Percentiles rank a stretch among this genome's conserved stretches.
Evolutionary conservation across 2,113 vertebrate species (phyloP).

Genomic region (Gulo gulo): DNA sequence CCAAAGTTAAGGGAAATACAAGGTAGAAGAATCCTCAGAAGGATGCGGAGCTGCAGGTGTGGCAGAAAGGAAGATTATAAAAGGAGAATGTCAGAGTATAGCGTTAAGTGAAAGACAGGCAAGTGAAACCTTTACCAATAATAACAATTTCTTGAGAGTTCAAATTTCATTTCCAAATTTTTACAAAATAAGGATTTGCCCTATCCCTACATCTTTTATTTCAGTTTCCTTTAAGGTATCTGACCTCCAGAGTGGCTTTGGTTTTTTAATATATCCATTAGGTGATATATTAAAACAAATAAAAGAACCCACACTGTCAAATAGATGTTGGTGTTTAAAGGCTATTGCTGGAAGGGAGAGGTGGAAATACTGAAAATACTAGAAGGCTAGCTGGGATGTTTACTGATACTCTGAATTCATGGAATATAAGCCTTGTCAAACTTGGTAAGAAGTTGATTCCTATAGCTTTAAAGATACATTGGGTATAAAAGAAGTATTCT

Average conservation of each 20-base stretch:
- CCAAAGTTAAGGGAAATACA: not conserved
- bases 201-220: not conserved
- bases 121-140: not conserved
- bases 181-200: not conserved
- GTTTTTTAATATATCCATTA: not conserved
- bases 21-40: not conserved
- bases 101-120: not conserved
- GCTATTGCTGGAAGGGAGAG: not conserved
- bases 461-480: not conserved
- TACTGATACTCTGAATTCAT: not conserved
- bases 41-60: accelerated
- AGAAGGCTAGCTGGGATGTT: not conserved
- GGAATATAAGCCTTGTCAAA: not conserved
- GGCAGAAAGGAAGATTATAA: not conserved
- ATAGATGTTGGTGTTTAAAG: not conserved
- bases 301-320: not conserved
- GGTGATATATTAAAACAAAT: not conserved
- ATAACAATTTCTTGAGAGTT: not conserved
- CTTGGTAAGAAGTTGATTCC: not conserved
- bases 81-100: not conserved
- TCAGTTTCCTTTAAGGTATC: not conserved
- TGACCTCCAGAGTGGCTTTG: not conserved
- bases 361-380: not conserved
- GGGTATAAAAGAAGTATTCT: not conserved
- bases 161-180: not conserved